phyloP scores from a whole-genome alignment of 2,797 vertebrate genomes.

The Phataginus tricuspis region DNA sequence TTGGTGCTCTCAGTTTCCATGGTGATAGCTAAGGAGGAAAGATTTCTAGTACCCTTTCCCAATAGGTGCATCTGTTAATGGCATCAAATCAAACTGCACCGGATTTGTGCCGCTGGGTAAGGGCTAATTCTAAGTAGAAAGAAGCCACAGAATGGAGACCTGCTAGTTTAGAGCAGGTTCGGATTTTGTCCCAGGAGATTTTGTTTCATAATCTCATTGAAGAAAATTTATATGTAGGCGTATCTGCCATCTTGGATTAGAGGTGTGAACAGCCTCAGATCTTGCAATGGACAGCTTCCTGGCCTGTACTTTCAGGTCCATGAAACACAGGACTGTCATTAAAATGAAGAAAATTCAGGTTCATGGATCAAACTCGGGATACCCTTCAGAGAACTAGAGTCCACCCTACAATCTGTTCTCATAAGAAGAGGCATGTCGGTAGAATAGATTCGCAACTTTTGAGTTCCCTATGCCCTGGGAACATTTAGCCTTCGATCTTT shows the following conservation, averaged over 20 bases:
- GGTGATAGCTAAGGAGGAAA: neutral
- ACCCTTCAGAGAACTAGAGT: neutral
- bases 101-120: neutral
- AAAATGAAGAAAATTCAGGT: conserved; percentile 16
- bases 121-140: neutral
- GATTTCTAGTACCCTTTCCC: neutral
- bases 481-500: neutral
- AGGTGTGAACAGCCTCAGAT: neutral
- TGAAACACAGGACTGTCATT: neutral
- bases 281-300: neutral
- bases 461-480: neutral
- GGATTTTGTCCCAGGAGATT: neutral
- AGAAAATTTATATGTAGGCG: neutral
- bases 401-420: neutral
- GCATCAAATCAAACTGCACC: neutral
- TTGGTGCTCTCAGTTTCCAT: neutral
- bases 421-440: neutral
- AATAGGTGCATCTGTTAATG: neutral
- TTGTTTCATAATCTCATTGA: conserved; percentile 40
- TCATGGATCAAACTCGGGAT: neutral
- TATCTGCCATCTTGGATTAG: neutral
- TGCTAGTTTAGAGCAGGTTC: neutral
- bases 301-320: neutral
- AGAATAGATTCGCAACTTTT: neutral
- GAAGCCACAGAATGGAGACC: neutral